phyloP scores from a whole-genome alignment of 2,113 vertebrate species.

The Brachionichthys hirsutus region DNA sequence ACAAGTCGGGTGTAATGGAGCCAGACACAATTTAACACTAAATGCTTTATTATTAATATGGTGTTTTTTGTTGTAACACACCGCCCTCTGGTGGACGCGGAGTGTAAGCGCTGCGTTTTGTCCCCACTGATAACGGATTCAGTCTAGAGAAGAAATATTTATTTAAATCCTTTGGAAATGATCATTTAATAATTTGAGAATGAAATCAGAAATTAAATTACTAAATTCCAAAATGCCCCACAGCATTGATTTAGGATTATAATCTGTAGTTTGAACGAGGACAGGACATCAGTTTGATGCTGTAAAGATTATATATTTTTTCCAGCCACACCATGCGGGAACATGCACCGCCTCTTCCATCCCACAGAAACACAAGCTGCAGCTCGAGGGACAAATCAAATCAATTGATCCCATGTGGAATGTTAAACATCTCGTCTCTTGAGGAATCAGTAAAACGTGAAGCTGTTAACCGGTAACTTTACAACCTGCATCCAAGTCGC shows the following conservation, averaged over 20 bases:
- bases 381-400: background rate
- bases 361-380: conserved; percentile 11
- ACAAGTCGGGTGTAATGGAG: background rate
- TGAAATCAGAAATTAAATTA: too few species aligned
- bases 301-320: conserved; percentile 43
- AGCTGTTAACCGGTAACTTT: background rate
- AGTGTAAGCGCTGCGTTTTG: conserved; percentile 8
- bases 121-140: background rate
- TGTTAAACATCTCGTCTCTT: background rate
- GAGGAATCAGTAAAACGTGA: background rate
- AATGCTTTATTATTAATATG: background rate
- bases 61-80: conserved; percentile 1
- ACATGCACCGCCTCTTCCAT: background rate
- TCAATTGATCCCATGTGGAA: conserved; percentile 8
- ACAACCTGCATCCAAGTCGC: background rate
- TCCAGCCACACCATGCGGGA: conserved; percentile 40
- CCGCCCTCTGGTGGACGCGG: conserved; percentile 35
- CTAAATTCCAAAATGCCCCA: too few species aligned
- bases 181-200: too few species aligned
- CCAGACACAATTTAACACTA: background rate
- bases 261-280: conserved; percentile 20
- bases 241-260: too few species aligned
- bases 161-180: background rate
- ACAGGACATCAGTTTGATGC: conserved; percentile 39
- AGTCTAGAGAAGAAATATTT: background rate